Conservation (phyloP, 2,797 vertebrate genomes). For the Sitta carolinensis region DNA sequence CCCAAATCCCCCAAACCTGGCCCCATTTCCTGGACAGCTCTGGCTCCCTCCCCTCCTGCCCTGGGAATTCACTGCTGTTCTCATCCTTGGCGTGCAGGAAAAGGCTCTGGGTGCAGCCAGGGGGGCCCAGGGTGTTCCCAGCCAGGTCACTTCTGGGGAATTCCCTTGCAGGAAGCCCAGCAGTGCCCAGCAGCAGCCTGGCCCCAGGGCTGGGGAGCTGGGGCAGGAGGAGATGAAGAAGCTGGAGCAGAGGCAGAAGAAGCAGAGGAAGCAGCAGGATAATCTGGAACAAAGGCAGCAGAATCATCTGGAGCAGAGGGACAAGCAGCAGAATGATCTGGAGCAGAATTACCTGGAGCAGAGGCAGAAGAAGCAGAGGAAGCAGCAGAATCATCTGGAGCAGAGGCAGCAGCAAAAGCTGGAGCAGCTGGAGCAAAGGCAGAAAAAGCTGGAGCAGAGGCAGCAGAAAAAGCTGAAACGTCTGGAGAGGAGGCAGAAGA, state of each 20-base stretch:
- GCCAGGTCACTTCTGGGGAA: too few relatives aligned
- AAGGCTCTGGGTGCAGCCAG: neutral
- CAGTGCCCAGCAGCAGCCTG: neutral
- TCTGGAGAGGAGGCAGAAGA: neutral
- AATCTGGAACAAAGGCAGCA: too few relatives aligned
- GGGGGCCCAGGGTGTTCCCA: too few relatives aligned
- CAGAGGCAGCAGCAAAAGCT: neutral
- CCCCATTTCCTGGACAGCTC: too few relatives aligned
- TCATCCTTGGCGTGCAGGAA: neutral
- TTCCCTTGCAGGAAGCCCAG: too few relatives aligned
- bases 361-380: neutral
- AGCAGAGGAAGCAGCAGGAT: too few relatives aligned
- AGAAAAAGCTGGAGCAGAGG: too few relatives aligned
- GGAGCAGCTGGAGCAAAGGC: too few relatives aligned
- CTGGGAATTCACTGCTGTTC: too few relatives aligned
- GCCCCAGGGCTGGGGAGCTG: rapidly evolving
- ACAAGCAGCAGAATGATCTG: rapidly evolving
- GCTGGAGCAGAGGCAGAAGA: neutral
- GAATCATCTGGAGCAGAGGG: too few relatives aligned
- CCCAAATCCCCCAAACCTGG: neutral
- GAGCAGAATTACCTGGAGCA: neutral
- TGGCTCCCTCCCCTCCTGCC: too few relatives aligned
- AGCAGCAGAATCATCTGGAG: too few relatives aligned
- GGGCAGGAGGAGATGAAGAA: neutral
- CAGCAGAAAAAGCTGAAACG: neutral